Evolutionary conservation across 2,888 invertebrate genomes (phyloP).

Genomic region (Cetonia aurata): DNA sequence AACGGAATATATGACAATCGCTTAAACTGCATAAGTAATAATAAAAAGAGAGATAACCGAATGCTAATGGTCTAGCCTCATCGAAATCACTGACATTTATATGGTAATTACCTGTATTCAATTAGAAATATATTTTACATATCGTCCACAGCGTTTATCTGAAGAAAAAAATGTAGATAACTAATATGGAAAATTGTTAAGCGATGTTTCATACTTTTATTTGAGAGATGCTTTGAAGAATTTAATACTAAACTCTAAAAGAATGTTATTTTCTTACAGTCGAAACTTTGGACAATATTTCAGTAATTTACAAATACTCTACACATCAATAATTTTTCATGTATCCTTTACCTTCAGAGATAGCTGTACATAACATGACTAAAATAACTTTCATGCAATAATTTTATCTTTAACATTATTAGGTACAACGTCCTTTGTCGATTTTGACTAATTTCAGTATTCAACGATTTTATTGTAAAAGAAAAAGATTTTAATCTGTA

Average conservation of each 20-base stretch:
- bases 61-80: constrained; percentile 29
- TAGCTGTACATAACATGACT: constrained; percentile 15
- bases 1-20: constrained; percentile 29
- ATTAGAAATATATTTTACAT: constrained; percentile 22
- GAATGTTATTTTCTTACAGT: no score
- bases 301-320: not conserved
- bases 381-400: constrained; percentile 21
- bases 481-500: constrained; percentile 33
- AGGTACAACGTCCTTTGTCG: constrained; percentile 15
- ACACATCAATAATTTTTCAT: not conserved
- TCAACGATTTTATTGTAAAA: constrained; percentile 29
- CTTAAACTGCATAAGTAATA: constrained; percentile 15
- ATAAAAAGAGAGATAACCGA: constrained; percentile 15
- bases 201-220: no score
- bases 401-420: constrained; percentile 19
- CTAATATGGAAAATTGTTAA: no score
- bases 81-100: constrained; percentile 33
- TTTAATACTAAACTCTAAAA: no score
- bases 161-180: not conserved
- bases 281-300: no score
- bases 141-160: constrained; percentile 13
- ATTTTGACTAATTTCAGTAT: constrained; percentile 31
- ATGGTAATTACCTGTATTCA: constrained; percentile 29
- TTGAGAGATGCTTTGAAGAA: no score
- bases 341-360: constrained; percentile 10